phyloP scores from a whole-genome alignment of 2,113 vertebrate genomes.

The Spizaetus ornatus region DNA sequence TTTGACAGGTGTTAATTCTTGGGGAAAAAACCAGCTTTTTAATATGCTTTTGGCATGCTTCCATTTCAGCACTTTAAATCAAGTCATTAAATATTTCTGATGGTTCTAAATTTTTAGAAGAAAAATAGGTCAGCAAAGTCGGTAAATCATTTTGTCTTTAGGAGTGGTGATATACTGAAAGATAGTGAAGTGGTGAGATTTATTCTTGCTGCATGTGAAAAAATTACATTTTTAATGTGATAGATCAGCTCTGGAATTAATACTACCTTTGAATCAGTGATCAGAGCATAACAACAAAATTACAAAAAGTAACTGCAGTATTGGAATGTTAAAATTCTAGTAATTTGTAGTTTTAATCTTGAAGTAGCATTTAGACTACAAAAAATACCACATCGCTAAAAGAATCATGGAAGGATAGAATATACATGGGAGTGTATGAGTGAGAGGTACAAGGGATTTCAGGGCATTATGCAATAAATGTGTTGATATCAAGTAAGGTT shows the following conservation, averaged over 20 bases:
- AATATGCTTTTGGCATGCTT: neutral
- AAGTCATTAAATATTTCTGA: slow-evolving; percentile 29
- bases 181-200: neutral
- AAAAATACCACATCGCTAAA: fast-evolving
- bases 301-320: neutral
- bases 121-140: neutral
- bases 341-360: neutral
- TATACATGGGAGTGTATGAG: neutral
- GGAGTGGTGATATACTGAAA: neutral
- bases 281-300: neutral
- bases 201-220: neutral
- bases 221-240: neutral
- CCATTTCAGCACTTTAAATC: neutral
- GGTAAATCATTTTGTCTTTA: neutral
- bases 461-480: neutral
- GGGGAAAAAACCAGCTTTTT: neutral
- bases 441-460: neutral
- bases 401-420: neutral
- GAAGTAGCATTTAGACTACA: neutral
- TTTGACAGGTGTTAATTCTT: neutral
- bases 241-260: neutral
- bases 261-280: neutral
- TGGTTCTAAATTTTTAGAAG: neutral
- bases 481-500: neutral
- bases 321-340: neutral